Evolutionary conservation across 1,140 invertebrate species (phyloP).

Genomic region (Andrena cerasifolii): DNA sequence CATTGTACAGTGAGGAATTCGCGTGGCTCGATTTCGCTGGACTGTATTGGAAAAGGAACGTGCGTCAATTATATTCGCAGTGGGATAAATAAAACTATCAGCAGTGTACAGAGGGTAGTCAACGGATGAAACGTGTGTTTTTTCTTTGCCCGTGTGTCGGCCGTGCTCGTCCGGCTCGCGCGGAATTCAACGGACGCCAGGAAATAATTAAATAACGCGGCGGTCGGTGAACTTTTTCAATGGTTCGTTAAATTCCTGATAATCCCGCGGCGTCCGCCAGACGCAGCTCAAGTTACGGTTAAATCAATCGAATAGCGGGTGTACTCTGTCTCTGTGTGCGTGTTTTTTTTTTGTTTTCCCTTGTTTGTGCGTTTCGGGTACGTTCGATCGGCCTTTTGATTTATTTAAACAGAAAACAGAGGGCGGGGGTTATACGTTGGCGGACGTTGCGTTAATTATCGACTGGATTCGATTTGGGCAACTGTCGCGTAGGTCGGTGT

Average conservation of each 20-base stretch:
- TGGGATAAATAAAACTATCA: constrained; percentile 15
- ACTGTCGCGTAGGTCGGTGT: constrained; percentile 1
- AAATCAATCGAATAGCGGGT: constrained; percentile 25
- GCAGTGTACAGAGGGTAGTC: background rate
- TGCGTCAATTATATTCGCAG: background rate
- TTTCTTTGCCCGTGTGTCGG: background rate
- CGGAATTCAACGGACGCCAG: constrained; percentile 15
- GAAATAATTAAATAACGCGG: constrained; percentile 41
- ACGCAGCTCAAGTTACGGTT: constrained; percentile 27
- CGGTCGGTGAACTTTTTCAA: constrained; percentile 24
- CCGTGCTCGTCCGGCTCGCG: background rate
- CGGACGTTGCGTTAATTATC: constrained; percentile 40
- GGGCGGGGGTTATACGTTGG: background rate
- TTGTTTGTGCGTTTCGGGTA: constrained; percentile 16
- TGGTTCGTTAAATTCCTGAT: constrained; percentile 48
- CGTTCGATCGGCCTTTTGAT: constrained; percentile 24
- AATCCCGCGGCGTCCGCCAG: constrained; percentile 29
- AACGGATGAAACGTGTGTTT: constrained; percentile 2
- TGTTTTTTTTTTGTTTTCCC: background rate
- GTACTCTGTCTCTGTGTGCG: too few species aligned
- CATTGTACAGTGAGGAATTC: too few species aligned
- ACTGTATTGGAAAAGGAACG: background rate
- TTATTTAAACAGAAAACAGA: constrained; percentile 47
- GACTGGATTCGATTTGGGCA: constrained; percentile 43
- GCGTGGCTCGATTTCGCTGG: background rate